Evolutionary conservation across 2,797 vertebrate genomes (phyloP), one percentile per base, ranked within the genome.

Genomic region (Rhinichthys osculus): DNA sequence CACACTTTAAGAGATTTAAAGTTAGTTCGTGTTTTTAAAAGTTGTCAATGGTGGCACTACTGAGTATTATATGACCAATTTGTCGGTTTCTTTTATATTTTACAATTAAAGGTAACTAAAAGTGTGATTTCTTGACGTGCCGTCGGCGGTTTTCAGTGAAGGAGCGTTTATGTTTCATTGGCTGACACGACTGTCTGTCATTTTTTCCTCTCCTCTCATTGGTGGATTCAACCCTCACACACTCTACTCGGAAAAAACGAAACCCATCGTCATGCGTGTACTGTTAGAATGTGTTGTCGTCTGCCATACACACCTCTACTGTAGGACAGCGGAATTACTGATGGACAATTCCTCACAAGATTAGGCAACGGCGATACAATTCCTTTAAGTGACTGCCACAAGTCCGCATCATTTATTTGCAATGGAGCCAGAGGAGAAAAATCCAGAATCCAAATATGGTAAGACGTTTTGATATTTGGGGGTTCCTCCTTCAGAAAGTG

Each of bases 361-460:
- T 66, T 91, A 85, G 14, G 16, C 27, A n/a, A 72, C 67, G 1
- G 27, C 21, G 3, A 62, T 11, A 62, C 50, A 3, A 17, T 33
- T 62, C 1, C 3, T 35, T 78, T 73, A 89, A 76, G n/a, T 73
- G 71, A 88, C 87, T 83, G 82, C 74, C 17, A 86, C 83, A 66
- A 89, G 72, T 21, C 33, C 59, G 62, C n/a, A 54, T 42, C 5
- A 13, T 59, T 27, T 40, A 7, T 66, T 19, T 74, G 52, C 33
- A 66, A 90, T 95, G 95, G 95, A 95, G 86, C 86, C 90, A 85
- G 94, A 95, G 76, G 94, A 94, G 40, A 95, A 95, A 91, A 94
- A 89, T 11, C 92, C 92, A 30, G 94, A 95, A 81, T 82, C 92
- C 2, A 95, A 95, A 94, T 95, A 94, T 89, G 95, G 95, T 95